Conservation (phyloP, 2,113 vertebrate species). For the Silurus asotus region DNA sequence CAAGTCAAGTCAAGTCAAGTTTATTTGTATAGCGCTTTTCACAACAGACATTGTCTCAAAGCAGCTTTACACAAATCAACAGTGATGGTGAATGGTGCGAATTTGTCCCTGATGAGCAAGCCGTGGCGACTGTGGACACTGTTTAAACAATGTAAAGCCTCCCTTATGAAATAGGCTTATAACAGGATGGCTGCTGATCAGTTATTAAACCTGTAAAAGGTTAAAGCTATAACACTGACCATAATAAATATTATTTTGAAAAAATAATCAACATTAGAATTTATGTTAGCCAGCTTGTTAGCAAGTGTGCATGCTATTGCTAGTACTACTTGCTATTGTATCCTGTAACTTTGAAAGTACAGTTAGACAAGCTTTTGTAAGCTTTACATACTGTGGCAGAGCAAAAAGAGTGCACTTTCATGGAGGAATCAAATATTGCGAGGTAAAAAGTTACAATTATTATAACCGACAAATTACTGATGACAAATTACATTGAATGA, state of each 20-base stretch:
- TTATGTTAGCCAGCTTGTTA: not conserved
- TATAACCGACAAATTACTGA: not conserved
- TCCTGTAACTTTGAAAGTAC: not conserved
- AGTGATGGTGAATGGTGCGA: too few species aligned
- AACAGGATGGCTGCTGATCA: not conserved
- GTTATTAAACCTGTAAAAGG: not conserved
- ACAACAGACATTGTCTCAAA: too few species aligned
- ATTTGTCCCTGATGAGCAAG: too few species aligned
- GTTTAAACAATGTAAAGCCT: not conserved
- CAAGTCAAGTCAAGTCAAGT: too few species aligned
- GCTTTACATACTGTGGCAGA: not conserved
- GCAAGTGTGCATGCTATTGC: not conserved
- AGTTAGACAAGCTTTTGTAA: not conserved
- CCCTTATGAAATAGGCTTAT: not conserved
- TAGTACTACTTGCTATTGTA: not conserved
- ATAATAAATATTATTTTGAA: not conserved
- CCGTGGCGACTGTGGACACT: not conserved
- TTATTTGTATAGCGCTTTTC: too few species aligned
- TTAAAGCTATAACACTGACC: not conserved
- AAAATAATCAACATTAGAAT: not conserved
- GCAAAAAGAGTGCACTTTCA: not conserved
- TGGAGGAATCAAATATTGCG: not conserved
- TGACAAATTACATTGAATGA: not conserved
- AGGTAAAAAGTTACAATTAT: not conserved
- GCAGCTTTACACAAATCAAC: too few species aligned